Base-by-base conservation (phyloP, 2,888 invertebrate species). In the Polia nebulosa region DNA sequence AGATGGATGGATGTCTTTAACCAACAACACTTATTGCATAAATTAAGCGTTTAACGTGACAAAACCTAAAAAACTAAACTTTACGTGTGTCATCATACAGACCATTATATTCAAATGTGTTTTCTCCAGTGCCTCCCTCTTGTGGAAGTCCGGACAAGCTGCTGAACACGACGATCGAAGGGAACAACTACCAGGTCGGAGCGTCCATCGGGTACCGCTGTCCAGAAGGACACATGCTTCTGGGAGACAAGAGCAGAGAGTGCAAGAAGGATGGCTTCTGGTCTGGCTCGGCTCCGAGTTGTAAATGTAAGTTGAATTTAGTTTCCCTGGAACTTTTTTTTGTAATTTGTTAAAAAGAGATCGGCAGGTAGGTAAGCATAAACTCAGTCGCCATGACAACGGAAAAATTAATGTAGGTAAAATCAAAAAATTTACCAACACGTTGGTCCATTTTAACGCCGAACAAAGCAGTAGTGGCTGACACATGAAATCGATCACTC, bases 81-180 rank as follows among this genome's bases (percentile, higher is more conserved):
- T 39, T 27, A n/a, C 3, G 39, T 6, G 11, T 15, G 22, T 22
- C 1, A 32, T 52, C 22, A 25, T 29, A 61, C 9, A 58, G 22
- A 47, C 9, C 15, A 53, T 55, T 44, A 70, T 56, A 39, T 47
- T n/a, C 1, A 22, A 22, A 62, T 61, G 11, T 76, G 69, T 85
- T 66, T 70, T 80, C 90, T 90, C 20, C 92, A 98, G 98, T 97
- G 78, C 98, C 98, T 0, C 96, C 98, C 4, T 96, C 97, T 0
- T 99, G 99, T 87, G 99, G 99, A 17, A 98, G 98, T 87, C 99
- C 99, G 0, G 98, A 99, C 86, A 97, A 98, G 82, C 94, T 97
- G 53, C 96, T 97, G 80, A 98, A 99, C 89, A 98, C 98, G 0
- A 98, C 98, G 0, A 97, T 98, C 60, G 92, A 96, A 62, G 98